Conservation (phyloP, 2,888 invertebrate genomes). For the Lasioglossum villosulum region DNA sequence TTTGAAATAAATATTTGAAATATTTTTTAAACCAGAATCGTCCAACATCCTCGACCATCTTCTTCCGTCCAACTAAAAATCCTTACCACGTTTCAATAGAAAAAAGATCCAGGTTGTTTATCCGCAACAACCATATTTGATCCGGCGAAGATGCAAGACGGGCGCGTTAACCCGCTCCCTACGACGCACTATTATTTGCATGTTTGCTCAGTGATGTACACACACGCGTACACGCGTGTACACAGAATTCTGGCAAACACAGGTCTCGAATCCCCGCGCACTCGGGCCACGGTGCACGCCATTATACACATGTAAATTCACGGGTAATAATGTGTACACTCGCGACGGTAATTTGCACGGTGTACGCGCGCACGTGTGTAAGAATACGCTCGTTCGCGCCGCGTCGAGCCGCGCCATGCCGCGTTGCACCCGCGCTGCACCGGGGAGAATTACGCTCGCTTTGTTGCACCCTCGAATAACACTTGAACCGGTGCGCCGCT, state of each 20-base stretch:
- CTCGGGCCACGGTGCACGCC: constrained; percentile 6
- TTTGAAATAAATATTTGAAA: too few relatives aligned
- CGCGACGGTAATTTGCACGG: constrained; percentile 34
- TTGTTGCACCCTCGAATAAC: constrained; percentile 4
- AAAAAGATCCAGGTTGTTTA: not conserved
- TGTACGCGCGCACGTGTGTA: constrained; percentile 7
- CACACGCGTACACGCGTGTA: not conserved
- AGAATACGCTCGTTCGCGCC: constrained; percentile 16
- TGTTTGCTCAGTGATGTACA: constrained; percentile 34
- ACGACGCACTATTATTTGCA: constrained; percentile 42
- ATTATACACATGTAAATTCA: constrained; percentile 41
- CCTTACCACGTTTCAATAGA: not conserved
- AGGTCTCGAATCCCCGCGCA: not conserved
- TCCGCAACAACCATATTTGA: not conserved
- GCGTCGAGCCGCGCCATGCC: rapidly evolving
- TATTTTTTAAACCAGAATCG: not conserved
- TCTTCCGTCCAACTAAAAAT: too few relatives aligned
- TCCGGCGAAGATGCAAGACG: not conserved
- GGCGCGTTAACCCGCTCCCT: constrained; percentile 24
- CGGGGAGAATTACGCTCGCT: constrained; percentile 5
- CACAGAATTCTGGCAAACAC: not conserved
- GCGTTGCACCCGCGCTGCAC: not conserved
- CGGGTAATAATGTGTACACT: constrained; percentile 49
- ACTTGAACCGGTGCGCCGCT: not conserved
- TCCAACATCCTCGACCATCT: not conserved